phyloP scores from a whole-genome alignment of 2,113 vertebrate genomes.

The Alethe diademata region DNA sequence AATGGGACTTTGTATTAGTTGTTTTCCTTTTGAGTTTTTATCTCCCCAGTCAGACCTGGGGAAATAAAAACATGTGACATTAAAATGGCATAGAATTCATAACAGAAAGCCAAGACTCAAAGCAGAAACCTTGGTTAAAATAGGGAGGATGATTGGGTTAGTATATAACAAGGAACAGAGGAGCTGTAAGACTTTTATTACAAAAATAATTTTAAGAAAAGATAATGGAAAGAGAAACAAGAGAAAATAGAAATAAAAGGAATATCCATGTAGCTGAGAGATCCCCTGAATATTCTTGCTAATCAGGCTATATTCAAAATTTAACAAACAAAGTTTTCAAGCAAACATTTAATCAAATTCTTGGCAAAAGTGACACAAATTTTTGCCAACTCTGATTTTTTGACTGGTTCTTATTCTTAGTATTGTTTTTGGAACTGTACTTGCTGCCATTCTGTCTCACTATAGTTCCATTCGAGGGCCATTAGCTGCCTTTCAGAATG shows the following conservation, averaged over 20 bases:
- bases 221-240: not conserved
- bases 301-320: not conserved
- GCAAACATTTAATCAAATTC: not conserved
- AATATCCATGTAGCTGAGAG: not conserved
- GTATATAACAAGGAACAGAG: not conserved
- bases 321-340: not conserved
- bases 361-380: not conserved
- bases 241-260: not conserved
- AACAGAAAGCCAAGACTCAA: not conserved
- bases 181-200: not conserved
- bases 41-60: not conserved
- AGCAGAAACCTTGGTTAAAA: not conserved
- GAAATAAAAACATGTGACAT: not conserved
- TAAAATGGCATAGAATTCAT: not conserved
- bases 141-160: not conserved
- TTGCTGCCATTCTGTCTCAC: not conserved
- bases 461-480: not conserved
- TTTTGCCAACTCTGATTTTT: not conserved
- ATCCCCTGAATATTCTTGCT: not conserved
- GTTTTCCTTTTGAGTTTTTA: not conserved
- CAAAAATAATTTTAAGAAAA: not conserved
- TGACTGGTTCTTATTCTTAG: not conserved
- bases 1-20: not conserved
- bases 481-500: not conserved
- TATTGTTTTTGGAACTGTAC: not conserved